A percentile compares a stretch with the other conserved stretches of the same genome.
Conservation (phyloP, 1,140 invertebrate species). For the Drosophila burlai region DNA sequence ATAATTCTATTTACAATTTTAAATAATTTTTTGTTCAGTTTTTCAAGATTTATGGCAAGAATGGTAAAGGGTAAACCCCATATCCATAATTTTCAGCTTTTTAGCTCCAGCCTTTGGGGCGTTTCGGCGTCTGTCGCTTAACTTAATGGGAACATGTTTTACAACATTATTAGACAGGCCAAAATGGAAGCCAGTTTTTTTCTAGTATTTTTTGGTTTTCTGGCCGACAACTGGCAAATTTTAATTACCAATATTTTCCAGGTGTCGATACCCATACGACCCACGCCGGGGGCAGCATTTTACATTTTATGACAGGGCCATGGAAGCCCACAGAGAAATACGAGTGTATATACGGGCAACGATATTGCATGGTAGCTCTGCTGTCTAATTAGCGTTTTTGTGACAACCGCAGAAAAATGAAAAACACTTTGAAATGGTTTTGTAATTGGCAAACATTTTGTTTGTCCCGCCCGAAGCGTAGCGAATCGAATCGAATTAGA, state of each 20-base stretch:
- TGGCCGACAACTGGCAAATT: constrained; percentile 64
- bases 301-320: constrained; percentile 69
- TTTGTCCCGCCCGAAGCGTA: constrained; percentile 31
- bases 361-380: constrained; percentile 48
- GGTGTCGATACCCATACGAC: constrained; percentile 69
- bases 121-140: constrained; percentile 63
- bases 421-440: constrained; percentile 69
- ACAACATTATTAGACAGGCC: constrained; percentile 79
- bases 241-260: constrained; percentile 80
- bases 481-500: constrained; percentile 19
- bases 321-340: constrained; percentile 40
- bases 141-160: constrained; percentile 78
- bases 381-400: constrained; percentile 73
- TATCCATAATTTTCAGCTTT: constrained; percentile 5
- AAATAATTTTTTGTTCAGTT: neutral
- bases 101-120: constrained; percentile 52
- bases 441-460: constrained; percentile 72
- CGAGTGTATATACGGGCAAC: constrained; percentile 11
- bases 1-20: neutral
- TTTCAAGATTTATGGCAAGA: constrained; percentile 14
- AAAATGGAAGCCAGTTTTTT: constrained; percentile 37
- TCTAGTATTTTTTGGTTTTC: constrained; percentile 2
- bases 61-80: constrained; percentile 35
- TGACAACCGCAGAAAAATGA: constrained; percentile 48
- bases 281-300: constrained; percentile 65